These are phyloP conservation scores for Antigone vipio DNA, from an alignment of 2,113 vertebrate genomes.

Conservation along the genomic window DNA sequence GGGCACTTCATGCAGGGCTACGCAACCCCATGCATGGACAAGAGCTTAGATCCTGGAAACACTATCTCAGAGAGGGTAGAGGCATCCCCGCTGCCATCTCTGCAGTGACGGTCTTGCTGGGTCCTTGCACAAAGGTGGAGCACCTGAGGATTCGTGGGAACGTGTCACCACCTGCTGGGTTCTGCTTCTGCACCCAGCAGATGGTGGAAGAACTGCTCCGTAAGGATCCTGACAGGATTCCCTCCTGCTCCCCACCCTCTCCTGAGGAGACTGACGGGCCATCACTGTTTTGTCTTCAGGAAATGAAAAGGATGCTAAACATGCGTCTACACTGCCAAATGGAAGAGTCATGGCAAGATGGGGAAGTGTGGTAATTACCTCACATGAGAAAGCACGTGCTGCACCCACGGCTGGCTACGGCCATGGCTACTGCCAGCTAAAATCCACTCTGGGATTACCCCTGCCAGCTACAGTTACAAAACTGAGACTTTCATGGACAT, in stretches of 20 bases:
- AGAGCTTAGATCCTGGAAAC: background rate
- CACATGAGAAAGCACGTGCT: background rate
- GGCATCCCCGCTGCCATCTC: rapidly evolving
- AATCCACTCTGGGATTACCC: background rate
- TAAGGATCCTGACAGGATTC: background rate
- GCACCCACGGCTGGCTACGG: background rate
- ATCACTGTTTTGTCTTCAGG: background rate
- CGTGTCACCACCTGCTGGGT: background rate
- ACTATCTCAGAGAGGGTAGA: background rate
- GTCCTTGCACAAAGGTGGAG: background rate
- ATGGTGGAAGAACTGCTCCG: background rate
- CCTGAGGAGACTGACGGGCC: background rate
- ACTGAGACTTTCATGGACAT: too few species aligned
- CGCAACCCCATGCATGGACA: rapidly evolving
- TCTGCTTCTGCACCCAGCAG: background rate
- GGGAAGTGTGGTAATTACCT: background rate
- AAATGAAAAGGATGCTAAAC: background rate
- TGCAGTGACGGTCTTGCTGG: background rate
- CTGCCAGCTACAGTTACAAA: background rate
- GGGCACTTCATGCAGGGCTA: background rate
- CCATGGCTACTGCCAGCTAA: background rate
- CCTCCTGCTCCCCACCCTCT: background rate
- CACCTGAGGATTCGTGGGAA: background rate
- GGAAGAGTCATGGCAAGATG: background rate
- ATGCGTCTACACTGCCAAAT: rapidly evolving